Base-by-base conservation (phyloP, 1,140 invertebrate genomes). In the Bombus confusus region DNA sequence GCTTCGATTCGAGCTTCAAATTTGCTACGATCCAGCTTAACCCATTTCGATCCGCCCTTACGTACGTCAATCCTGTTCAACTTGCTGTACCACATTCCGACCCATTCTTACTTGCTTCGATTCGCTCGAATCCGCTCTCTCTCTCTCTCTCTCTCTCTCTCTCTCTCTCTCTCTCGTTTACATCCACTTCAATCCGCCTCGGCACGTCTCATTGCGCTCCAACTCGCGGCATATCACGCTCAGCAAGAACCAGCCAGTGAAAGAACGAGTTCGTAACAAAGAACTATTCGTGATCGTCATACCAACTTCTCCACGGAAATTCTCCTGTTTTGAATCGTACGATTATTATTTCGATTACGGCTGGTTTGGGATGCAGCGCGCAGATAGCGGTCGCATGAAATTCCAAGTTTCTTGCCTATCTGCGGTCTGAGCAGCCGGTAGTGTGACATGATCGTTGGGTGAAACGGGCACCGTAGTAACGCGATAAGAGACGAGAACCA, bases 401-500 rank as follows among this genome's bases (percentile, higher is more conserved):
- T 74, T 74, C 43, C 57, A 69, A 85, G 31, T 89, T 83, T 62
- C 39, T 76, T 73, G 78, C 39, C 83, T 89, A 84, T 87, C 77
- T 82, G 39, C 41, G 72, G 18, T 72, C 69, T 76, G 57, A 64
- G 57, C 84, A 89, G 73, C 47, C 80, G 57, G 71, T 57, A 43
- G 69, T 9, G 81, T 68, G 77, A 86, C 80, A 78, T 79, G 41
- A 78, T 79, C 39, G 73, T 80, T 57, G 88, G 72, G 18, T 66
- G 62, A 80, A 88, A 90, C 52, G 83, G 68, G 68, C 59, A 62
- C 31, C 66, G 86, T 71, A 80, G 41, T 80, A 73, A 64, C 57
- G 76, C 86, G 88, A 90, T 90, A 90, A 90, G 89, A 90, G 84
- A 43, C 83, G 71, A 64, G 71, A 59, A 73, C 69, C 80, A 80